Conservation (phyloP, 2,888 invertebrate species). For the Meloe dianella region DNA sequence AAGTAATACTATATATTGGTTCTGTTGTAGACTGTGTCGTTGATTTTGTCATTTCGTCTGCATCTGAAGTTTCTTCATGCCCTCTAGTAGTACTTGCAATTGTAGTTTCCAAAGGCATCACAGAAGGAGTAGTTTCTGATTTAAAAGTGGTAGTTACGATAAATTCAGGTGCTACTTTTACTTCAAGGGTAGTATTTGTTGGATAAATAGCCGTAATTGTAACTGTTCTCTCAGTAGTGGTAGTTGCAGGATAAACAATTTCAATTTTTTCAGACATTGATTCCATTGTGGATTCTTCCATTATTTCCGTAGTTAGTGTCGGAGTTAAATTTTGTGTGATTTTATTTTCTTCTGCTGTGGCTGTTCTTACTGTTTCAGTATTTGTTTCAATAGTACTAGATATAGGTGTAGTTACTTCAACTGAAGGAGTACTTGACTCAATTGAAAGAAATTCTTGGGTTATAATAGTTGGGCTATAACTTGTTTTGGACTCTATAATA, state of each 20-base stretch:
- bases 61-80: not conserved
- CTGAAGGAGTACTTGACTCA: not conserved
- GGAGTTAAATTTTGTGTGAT: not conserved
- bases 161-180: not conserved
- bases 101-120: not conserved
- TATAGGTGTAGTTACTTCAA: not conserved
- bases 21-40: not conserved
- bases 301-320: constrained; percentile 9
- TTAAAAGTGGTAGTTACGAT: constrained; percentile 16
- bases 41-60: not conserved
- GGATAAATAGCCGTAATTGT: constrained; percentile 42
- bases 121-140: not conserved
- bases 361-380: not conserved
- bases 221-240: constrained; percentile 40
- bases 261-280: constrained; percentile 34
- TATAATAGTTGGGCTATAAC: not conserved
- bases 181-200: constrained; percentile 16
- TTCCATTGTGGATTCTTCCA: not conserved
- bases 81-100: constrained; percentile 3
- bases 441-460: not conserved
- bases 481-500: not conserved
- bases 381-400: not conserved
- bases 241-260: constrained; percentile 41
- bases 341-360: not conserved
- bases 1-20: not conserved